Percentiles rank a stretch among this genome's conserved stretches.
phyloP scores from a whole-genome alignment of 2,888 invertebrate genomes.

The Melinaea marsaeus region DNA sequence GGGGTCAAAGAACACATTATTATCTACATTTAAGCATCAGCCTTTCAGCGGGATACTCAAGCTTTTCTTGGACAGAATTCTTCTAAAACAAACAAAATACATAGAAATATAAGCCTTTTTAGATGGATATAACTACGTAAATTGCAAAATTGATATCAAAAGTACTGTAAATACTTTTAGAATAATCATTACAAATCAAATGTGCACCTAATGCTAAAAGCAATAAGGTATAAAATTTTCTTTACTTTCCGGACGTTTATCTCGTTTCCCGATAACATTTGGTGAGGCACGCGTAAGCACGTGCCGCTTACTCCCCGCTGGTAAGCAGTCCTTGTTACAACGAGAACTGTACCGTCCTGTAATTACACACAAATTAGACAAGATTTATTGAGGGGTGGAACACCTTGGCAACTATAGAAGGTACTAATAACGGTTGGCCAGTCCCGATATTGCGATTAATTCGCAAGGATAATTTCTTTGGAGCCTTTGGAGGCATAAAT shows the following conservation, averaged over 20 bases:
- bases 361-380: slow-evolving; percentile 79
- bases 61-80: slow-evolving; percentile 42
- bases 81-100: slow-evolving; percentile 39
- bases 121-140: slow-evolving; percentile 39
- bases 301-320: slow-evolving; percentile 72
- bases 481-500: slow-evolving; percentile 34
- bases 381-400: slow-evolving; percentile 77
- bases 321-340: slow-evolving; percentile 75
- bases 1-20: slow-evolving; percentile 73
- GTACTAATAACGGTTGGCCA: slow-evolving; percentile 75
- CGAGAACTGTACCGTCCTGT: slow-evolving; percentile 73
- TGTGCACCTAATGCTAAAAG: slow-evolving; percentile 21
- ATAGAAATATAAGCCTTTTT: slow-evolving; percentile 52
- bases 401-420: slow-evolving; percentile 76
- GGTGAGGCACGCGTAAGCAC: slow-evolving; percentile 67
- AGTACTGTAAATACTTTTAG: slow-evolving; percentile 9
- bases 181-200: slow-evolving; percentile 21
- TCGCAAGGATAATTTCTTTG: slow-evolving; percentile 52
- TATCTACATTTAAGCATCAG: slow-evolving; percentile 57
- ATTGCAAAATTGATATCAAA: slow-evolving; percentile 20
- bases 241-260: slow-evolving; percentile 36
- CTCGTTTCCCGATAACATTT: slow-evolving; percentile 16
- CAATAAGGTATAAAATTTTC: slow-evolving; percentile 38
- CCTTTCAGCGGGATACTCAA: slow-evolving; percentile 61
- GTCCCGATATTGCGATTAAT: slow-evolving; percentile 72